phyloP scores from a whole-genome alignment of 2,113 vertebrate genomes.

The Laticauda colubrina region DNA sequence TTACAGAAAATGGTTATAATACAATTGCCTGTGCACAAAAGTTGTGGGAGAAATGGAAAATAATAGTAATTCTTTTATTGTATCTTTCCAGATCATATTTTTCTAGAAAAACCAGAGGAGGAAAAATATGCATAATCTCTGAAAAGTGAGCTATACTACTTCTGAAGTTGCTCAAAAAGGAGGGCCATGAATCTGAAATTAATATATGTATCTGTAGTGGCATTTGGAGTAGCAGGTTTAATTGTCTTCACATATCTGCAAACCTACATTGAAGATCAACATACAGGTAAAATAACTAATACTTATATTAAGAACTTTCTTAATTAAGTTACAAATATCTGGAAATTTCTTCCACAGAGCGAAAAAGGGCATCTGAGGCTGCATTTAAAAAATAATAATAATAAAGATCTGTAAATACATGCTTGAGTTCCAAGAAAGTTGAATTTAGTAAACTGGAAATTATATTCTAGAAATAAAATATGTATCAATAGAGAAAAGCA shows the following conservation, averaged over 20 bases:
- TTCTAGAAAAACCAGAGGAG: slow-evolving; percentile 5
- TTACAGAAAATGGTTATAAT: no score
- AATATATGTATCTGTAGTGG: slow-evolving; percentile 69
- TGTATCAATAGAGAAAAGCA: background rate
- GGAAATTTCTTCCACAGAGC: background rate
- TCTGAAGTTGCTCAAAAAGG: slow-evolving; percentile 53
- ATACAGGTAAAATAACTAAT: slow-evolving; percentile 57
- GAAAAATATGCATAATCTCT: slow-evolving; percentile 11
- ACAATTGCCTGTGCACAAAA: background rate
- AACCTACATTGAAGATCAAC: slow-evolving; percentile 67
- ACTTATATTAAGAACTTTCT: background rate
- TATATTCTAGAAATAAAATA: background rate
- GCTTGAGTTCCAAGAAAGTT: background rate
- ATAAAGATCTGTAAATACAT: background rate
- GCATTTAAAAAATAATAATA: background rate
- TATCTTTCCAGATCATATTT: slow-evolving; percentile 53
- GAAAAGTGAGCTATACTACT: slow-evolving; percentile 40
- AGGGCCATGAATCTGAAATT: slow-evolving; percentile 74
- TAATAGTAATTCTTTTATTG: background rate
- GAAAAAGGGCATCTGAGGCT: background rate
- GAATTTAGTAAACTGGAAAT: background rate
- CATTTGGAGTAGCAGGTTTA: slow-evolving; percentile 73
- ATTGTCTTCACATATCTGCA: slow-evolving; percentile 75
- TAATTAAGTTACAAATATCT: background rate
- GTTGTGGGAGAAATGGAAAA: background rate